Base-by-base conservation (phyloP, 2,797 vertebrate species). In the Poecilia velifera region DNA sequence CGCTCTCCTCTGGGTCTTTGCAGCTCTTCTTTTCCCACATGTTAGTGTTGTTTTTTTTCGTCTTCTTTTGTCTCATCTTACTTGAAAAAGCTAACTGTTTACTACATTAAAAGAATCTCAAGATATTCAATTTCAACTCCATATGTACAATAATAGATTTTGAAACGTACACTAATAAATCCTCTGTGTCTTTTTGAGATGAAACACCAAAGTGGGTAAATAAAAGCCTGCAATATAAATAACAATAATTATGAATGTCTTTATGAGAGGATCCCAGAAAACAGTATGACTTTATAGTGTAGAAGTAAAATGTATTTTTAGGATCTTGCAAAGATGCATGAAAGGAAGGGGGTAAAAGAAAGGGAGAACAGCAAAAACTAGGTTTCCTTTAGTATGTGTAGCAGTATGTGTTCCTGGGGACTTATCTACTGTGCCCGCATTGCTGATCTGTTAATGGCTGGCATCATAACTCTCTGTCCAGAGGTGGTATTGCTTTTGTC, bases 381-480 rank as follows among this genome's bases (percentile, higher is more conserved):
- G 81, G 12, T 73, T 84, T 89, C 76, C 86, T 62, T 86, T 82
- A 86, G 79, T 82, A 77, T 90, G 84, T 87, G 73, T 84, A 84
- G 87, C 90, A 83, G 83, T 88, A 89, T 74, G 80, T 91, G 82
- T 85, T 84, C 87, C 83, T 3, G 22, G 84, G 80, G 85, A 94
- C 92, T 91, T 94, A 94, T 95, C 87, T 92, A 80, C 84, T 25
- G 74, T 78, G 82, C 83, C 88, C 43, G 77, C 82, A 91, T 90
- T 92, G 90, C 86, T 86, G 83, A 92, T 94, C 90, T 55, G 76
- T 94, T 94, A 93, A 84, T 88, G 83, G 84, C 84, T 90, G 87
- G 81, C 82, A 89, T 88, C 90, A 92, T 94, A 94, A 95, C 90
- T 95, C 92, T 94, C 81, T 76, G 79, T 31, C 39, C 82, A 34